These are phyloP conservation scores for Cinara cedri DNA, from an alignment of 2,888 invertebrate genomes.

Conservation along the genomic window DNA sequence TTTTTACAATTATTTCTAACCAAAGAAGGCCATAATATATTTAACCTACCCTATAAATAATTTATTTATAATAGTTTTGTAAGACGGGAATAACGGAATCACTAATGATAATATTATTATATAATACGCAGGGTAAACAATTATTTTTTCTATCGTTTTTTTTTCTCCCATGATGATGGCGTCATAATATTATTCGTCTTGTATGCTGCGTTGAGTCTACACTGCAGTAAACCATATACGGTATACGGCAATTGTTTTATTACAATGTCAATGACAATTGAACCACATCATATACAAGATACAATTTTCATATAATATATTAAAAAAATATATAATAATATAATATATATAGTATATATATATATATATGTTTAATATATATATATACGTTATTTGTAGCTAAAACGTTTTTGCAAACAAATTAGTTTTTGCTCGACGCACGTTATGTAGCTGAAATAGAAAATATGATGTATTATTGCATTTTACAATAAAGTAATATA, in stretches of 20 bases:
- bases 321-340: neutral
- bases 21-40: too few species aligned
- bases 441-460: neutral
- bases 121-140: neutral
- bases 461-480: constrained; percentile 1
- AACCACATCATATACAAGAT: neutral
- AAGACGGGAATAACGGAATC: too few species aligned
- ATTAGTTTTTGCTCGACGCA: constrained; percentile 22
- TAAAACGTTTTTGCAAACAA: constrained; percentile 20
- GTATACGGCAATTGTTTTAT: constrained; percentile 16
- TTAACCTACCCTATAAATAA: too few species aligned
- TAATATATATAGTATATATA: neutral
- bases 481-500: neutral
- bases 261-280: neutral
- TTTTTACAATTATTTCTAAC: too few species aligned
- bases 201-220: neutral
- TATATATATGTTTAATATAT: neutral
- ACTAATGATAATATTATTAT: too few species aligned
- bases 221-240: neutral
- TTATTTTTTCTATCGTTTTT: neutral
- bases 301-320: too few species aligned
- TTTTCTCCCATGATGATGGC: neutral
- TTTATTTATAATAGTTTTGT: too few species aligned
- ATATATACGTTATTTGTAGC: neutral
- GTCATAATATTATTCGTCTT: constrained; percentile 1